Evolutionary conservation across 2,888 invertebrate genomes (phyloP).

Genomic region (Oscheius sp.): DNA sequence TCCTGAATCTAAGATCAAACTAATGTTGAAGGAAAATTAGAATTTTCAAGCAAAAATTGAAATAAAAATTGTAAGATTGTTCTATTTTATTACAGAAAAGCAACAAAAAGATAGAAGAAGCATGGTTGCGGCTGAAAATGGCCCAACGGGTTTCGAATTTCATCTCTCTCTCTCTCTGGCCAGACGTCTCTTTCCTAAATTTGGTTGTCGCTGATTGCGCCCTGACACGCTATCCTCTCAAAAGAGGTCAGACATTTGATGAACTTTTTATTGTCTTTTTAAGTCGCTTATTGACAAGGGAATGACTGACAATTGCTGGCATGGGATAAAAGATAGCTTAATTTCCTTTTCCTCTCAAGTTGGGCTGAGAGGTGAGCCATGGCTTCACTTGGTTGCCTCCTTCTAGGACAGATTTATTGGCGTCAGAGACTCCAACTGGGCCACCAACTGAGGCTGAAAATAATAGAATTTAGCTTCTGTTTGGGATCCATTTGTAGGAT

Average conservation of each 20-base stretch:
- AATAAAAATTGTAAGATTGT: too few relatives aligned
- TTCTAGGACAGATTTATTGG: constrained; percentile 8
- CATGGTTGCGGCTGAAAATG: not conserved
- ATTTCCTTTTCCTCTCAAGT: not conserved
- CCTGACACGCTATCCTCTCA: constrained; percentile 19
- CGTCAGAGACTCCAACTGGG: not conserved
- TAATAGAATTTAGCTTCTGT: not conserved
- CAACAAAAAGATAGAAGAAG: not conserved
- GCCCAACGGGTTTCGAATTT: not conserved
- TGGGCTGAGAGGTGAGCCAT: constrained; percentile 11
- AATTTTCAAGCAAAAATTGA: too few relatives aligned
- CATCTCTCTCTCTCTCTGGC: not conserved
- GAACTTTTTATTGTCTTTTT: too few relatives aligned
- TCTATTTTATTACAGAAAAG: too few relatives aligned
- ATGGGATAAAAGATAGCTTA: not conserved
- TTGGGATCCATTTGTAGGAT: not conserved
- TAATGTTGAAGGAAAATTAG: too few relatives aligned
- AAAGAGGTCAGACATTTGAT: not conserved
- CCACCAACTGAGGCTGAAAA: constrained; percentile 19
- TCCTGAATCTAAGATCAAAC: too few relatives aligned
- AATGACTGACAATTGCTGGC: not conserved
- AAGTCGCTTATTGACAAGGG: not conserved
- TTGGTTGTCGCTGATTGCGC: constrained; percentile 17
- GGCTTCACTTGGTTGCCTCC: constrained; percentile 27
- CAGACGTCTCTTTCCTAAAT: too few relatives aligned